Evolutionary conservation across 2,113 vertebrate species (phyloP).

Genomic region (Danionella cerebrum): DNA sequence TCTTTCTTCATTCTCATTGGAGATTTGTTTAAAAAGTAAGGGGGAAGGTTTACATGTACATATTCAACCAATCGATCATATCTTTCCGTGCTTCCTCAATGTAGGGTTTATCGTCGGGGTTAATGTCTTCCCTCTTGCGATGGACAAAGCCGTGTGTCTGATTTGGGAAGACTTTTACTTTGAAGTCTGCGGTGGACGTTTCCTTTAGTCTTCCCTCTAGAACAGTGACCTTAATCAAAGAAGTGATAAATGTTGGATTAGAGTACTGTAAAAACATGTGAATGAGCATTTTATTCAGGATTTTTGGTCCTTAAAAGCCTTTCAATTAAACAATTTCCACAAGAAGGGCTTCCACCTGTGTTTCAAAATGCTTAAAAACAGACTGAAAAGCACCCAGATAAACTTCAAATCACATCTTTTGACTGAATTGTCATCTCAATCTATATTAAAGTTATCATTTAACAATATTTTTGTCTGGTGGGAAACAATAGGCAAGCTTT

Average conservation of each 20-base stretch:
- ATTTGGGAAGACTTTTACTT: slow-evolving; percentile 82
- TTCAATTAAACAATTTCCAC: too few relatives aligned
- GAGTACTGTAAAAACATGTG: too few relatives aligned
- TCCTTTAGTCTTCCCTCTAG: slow-evolving; percentile 74
- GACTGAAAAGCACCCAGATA: too few relatives aligned
- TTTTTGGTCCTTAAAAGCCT: neutral
- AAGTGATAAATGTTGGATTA: neutral
- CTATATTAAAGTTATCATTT: too few relatives aligned
- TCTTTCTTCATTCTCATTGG: neutral
- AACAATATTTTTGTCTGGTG: too few relatives aligned
- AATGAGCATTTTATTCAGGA: too few relatives aligned
- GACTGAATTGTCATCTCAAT: too few relatives aligned
- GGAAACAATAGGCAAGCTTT: too few relatives aligned
- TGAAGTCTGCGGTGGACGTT: slow-evolving; percentile 71
- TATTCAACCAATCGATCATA: slow-evolving; percentile 81
- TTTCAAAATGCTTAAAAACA: too few relatives aligned
- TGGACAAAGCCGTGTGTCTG: slow-evolving; percentile 91
- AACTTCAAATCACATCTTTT: too few relatives aligned
- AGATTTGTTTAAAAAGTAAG: neutral
- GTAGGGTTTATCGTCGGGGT: slow-evolving; percentile 65
- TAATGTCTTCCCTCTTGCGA: slow-evolving; percentile 78
- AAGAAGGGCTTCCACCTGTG: too few relatives aligned
- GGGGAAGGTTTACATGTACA: slow-evolving; percentile 61
- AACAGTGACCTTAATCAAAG: slow-evolving; percentile 58
- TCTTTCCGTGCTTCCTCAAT: slow-evolving; percentile 81